Evolutionary conservation across 1,140 invertebrate genomes (phyloP), one percentile per base, ranked within the genome.

Genomic region (Gryon sp.): DNA sequence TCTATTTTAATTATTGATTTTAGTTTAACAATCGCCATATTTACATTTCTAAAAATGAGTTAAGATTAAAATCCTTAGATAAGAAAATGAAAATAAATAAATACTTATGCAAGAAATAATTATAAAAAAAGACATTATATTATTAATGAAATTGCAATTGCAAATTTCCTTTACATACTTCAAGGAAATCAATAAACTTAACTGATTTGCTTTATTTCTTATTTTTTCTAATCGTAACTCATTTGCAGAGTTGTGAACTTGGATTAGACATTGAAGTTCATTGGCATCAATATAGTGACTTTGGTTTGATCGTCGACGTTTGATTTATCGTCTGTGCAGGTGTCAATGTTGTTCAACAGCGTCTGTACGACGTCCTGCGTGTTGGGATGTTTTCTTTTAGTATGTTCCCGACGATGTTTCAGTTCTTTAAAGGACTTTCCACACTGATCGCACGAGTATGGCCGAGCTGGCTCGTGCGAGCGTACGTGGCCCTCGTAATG

Each of bases 381-480:
- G 0, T 73, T 66, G 0, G 86, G 82, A 50, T 89, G 87, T 62
- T 88, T 89, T 8, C 86, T 73, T 48, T 89, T 90, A 8, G 82
- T 83, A 15, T 90, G 88, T 26, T 89, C 86, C 0, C 87, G 80
- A 24, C 87, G 82, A 62, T 89, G 88, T 26, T 88, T 89, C 9
- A 86, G 34, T 55, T 88, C 87, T 41, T 88, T 89, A 38, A 88
- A 90, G 0, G 85, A 86, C 65, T 88, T 86, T 9, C 84, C 86
- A 20, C 88, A 89, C 19, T 86, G 83, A 8, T 89, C 86, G 36
- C 88, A 90, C 1, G 85, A 82, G 19, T 86, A 90, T 0, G 88
- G 87, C 2, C 87, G 76, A 1, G 86, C 84, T 0, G 88, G 83
- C 32, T 89, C 86, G 30, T 90, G 88, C 0, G 86, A 86, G 9